Evolutionary conservation across 1,140 invertebrate species (phyloP).

Genomic region (Adoxophyes honmai): DNA sequence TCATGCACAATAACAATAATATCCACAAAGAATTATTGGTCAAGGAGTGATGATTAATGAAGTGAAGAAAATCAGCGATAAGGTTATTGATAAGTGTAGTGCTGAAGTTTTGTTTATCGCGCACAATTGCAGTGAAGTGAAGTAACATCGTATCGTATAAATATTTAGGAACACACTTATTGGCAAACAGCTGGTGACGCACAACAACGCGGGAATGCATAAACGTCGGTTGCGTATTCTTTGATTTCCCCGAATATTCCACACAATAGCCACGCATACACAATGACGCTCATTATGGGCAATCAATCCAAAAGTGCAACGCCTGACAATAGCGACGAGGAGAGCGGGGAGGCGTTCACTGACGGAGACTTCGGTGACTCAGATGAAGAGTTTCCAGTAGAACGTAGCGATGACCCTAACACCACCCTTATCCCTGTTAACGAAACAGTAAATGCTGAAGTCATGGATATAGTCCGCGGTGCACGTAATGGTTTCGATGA

Average conservation of each 20-base stretch:
- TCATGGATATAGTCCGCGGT: constrained; percentile 28
- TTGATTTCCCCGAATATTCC: constrained; percentile 32
- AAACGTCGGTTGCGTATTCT: constrained; percentile 32
- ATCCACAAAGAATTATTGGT: constrained; percentile 41
- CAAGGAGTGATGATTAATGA: constrained; percentile 33
- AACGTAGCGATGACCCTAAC: constrained; percentile 29
- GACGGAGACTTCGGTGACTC: constrained; percentile 68
- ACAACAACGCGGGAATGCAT: constrained; percentile 37
- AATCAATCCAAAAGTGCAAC: constrained; percentile 45
- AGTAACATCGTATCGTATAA: constrained; percentile 29
- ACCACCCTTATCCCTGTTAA: constrained; percentile 41
- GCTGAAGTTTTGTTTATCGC: constrained; percentile 31
- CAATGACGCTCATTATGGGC: constrained; percentile 41
- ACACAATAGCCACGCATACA: constrained; percentile 31
- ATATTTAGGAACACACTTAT: constrained; percentile 20
- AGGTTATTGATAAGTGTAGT: constrained; percentile 27
- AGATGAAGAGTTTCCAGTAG: constrained; percentile 55
- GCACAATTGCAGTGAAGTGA: constrained; percentile 30
- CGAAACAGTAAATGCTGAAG: constrained; percentile 55
- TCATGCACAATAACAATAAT: no score
- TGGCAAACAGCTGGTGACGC: constrained; percentile 21
- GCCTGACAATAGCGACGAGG: constrained; percentile 60
- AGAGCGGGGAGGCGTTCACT: constrained; percentile 67
- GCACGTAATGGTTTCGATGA: constrained; percentile 8
- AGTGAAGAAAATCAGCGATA: constrained; percentile 51